phyloP scores from a whole-genome alignment of 2,113 vertebrate genomes.

The Stictonetta naevosa region DNA sequence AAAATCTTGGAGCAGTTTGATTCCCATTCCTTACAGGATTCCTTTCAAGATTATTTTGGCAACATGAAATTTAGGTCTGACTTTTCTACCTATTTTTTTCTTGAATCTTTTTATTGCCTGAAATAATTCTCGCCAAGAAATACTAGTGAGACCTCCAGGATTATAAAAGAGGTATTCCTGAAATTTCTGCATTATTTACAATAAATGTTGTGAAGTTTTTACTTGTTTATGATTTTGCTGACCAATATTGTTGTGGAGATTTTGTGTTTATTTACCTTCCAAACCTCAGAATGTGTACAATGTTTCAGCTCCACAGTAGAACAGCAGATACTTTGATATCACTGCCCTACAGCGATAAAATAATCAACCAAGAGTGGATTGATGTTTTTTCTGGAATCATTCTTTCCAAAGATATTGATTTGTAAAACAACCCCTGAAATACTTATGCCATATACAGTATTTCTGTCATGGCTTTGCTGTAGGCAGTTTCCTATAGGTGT shows the following conservation, averaged over 20 bases:
- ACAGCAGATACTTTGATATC: background rate
- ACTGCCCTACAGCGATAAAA: background rate
- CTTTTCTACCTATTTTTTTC: background rate
- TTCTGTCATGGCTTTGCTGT: background rate
- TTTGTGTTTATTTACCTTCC: background rate
- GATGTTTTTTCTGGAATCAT: background rate
- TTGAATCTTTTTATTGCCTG: background rate
- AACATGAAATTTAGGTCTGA: background rate
- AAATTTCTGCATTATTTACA: background rate
- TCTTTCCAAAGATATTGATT: background rate
- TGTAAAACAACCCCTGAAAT: background rate
- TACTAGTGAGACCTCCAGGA: background rate
- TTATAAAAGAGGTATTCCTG: background rate
- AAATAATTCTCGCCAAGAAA: background rate
- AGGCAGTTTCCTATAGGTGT: background rate
- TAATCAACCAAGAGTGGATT: background rate
- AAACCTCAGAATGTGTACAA: background rate
- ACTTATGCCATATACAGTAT: background rate
- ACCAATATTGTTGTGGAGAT: background rate
- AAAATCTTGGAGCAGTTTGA: background rate
- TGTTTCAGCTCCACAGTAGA: background rate
- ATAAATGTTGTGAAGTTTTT: background rate
- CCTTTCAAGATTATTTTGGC: background rate
- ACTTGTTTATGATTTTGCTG: background rate
- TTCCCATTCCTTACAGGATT: background rate